Evolutionary conservation across 2,888 invertebrate genomes (phyloP).

Genomic region (Lasius fuliginosus): DNA sequence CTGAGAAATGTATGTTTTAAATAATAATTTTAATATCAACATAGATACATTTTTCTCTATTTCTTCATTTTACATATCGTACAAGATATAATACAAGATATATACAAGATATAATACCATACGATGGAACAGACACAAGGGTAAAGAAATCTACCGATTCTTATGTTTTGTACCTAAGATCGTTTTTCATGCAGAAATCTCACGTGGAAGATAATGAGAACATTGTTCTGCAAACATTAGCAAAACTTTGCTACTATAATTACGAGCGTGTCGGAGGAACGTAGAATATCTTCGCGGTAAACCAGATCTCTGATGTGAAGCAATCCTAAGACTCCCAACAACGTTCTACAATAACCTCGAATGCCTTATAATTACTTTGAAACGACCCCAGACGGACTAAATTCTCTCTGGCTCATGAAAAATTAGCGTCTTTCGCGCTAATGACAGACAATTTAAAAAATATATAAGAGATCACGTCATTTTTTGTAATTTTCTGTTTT

Average conservation of each 20-base stretch:
- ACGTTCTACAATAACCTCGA: slow-evolving; percentile 12
- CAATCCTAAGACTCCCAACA: slow-evolving; percentile 1
- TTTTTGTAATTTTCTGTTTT: slow-evolving; percentile 51
- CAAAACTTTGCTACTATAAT: slow-evolving; percentile 21
- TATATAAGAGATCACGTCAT: slow-evolving; percentile 28
- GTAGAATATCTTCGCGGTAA: slow-evolving; percentile 14
- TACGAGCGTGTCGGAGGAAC: slow-evolving; percentile 1
- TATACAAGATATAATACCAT: background rate
- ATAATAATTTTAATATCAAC: background rate
- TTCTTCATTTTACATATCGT: background rate
- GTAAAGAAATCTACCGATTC: background rate
- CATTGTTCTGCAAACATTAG: slow-evolving; percentile 25
- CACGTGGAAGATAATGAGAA: slow-evolving; percentile 33
- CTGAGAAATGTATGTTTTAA: background rate
- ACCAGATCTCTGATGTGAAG: background rate
- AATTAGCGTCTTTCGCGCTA: background rate
- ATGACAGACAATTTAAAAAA: slow-evolving; percentile 21
- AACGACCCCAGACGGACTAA: slow-evolving; percentile 2
- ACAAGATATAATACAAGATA: background rate
- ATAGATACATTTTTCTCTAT: background rate
- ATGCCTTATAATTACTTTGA: slow-evolving; percentile 23
- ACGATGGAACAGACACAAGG: background rate
- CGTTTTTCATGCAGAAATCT: slow-evolving; percentile 1
- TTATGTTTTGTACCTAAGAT: background rate
- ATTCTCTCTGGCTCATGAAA: slow-evolving; percentile 18